These are phyloP conservation scores for Australoheros scitulus DNA, from an alignment of 2,113 vertebrate species.

Conservation along the genomic window DNA sequence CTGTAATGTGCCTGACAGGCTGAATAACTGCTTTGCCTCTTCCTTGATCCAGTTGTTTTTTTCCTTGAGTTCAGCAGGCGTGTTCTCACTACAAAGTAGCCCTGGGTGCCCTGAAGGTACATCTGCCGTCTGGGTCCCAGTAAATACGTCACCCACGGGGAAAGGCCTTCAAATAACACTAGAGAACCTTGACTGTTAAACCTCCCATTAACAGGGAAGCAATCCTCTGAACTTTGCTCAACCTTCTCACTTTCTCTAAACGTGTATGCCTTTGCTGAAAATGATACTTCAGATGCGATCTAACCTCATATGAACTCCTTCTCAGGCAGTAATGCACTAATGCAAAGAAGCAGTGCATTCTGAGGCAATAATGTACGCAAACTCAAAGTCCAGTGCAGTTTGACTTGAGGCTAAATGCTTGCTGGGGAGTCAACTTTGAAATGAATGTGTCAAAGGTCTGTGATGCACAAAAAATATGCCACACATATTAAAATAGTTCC, in stretches of 20 bases:
- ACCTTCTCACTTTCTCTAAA: conserved; percentile 63
- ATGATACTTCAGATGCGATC: conserved; percentile 34
- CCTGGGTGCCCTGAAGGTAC: conserved; percentile 64
- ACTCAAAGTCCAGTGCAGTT: conserved; percentile 40
- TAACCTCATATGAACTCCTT: conserved; percentile 16
- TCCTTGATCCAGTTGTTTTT: conserved; percentile 74
- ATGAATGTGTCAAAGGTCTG: not conserved
- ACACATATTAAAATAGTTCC: not conserved
- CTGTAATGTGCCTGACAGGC: conserved; percentile 75
- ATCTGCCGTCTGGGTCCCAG: conserved; percentile 62
- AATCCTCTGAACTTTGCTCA: conserved; percentile 64
- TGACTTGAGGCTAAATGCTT: conserved; percentile 49
- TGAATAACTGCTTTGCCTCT: conserved; percentile 60
- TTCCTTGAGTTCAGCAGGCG: conserved; percentile 60
- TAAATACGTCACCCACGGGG: conserved; percentile 65
- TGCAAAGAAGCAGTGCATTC: conserved; percentile 40
- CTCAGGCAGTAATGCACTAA: conserved; percentile 25
- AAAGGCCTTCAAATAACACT: conserved; percentile 60
- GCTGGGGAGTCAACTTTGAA: not conserved
- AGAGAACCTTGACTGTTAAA: conserved; percentile 39
- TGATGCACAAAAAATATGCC: not conserved
- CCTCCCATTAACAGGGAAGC: conserved; percentile 52
- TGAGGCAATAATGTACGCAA: conserved; percentile 16
- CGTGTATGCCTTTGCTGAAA: conserved; percentile 51
- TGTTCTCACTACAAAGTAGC: conserved; percentile 72